These are phyloP conservation scores for Acleris holmiana DNA, from an alignment of 2,888 invertebrate species.

Conservation along the genomic window DNA sequence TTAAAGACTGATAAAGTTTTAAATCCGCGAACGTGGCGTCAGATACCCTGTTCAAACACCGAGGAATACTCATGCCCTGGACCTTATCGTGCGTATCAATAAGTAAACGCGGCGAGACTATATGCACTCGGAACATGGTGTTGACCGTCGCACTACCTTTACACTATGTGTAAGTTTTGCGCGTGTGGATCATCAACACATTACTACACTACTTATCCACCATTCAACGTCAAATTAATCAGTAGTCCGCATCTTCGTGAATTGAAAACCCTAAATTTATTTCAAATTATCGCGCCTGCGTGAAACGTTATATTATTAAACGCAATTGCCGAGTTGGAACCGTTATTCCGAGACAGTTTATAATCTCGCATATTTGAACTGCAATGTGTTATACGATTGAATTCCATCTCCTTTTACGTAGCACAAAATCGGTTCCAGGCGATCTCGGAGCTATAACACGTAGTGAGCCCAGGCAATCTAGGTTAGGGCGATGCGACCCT, in stretches of 20 bases:
- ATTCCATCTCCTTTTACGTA: slow-evolving; percentile 22
- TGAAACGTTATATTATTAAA: not conserved
- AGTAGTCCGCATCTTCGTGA: no score
- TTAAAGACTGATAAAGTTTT: slow-evolving; percentile 48
- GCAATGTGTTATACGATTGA: not conserved
- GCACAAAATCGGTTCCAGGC: slow-evolving; percentile 35
- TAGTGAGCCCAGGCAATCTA: slow-evolving; percentile 72
- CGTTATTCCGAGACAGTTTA: no score
- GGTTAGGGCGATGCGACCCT: slow-evolving; percentile 83
- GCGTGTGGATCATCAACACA: slow-evolving; percentile 15
- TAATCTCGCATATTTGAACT: no score
- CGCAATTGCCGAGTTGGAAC: not conserved
- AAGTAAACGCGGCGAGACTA: slow-evolving; percentile 63
- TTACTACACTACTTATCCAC: not conserved
- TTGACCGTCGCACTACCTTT: slow-evolving; percentile 22
- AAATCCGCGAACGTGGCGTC: slow-evolving; percentile 55
- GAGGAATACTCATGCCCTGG: slow-evolving; percentile 50
- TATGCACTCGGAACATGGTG: slow-evolving; percentile 20
- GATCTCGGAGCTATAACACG: slow-evolving; percentile 57
- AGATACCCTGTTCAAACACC: slow-evolving; percentile 53
- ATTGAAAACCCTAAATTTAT: no score
- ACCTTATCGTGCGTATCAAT: slow-evolving; percentile 67
- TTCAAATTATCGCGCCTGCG: not conserved
- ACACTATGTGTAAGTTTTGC: slow-evolving; percentile 7
- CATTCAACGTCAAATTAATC: no score